Conservation (phyloP, 2,797 vertebrate genomes). For the Pampus argenteus region DNA sequence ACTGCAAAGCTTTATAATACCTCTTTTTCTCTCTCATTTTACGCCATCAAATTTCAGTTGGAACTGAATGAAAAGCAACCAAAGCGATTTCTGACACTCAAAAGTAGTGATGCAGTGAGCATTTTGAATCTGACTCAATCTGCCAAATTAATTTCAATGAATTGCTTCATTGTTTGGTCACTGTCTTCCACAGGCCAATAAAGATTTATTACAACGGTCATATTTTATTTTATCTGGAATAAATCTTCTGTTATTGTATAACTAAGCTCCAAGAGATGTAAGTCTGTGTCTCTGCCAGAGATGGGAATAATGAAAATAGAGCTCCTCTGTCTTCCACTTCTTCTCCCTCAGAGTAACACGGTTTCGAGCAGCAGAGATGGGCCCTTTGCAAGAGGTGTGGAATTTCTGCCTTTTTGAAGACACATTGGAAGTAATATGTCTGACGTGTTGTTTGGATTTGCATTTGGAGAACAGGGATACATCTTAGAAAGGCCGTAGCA, state of each 20-base stretch:
- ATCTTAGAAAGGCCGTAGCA: slow-evolving; percentile 9
- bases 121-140: no score
- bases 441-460: slow-evolving; percentile 39
- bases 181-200: no score
- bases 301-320: neutral
- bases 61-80: no score
- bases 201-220: no score
- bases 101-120: no score
- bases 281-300: neutral
- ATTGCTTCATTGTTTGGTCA: no score
- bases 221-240: no score
- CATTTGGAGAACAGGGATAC: slow-evolving; percentile 38
- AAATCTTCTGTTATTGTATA: no score
- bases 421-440: slow-evolving; percentile 18
- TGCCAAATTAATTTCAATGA: neutral
- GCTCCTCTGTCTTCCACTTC: neutral
- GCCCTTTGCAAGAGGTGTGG: slow-evolving; percentile 20
- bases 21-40: neutral
- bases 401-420: slow-evolving; percentile 25
- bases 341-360: neutral
- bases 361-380: slow-evolving; percentile 11
- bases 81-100: no score
- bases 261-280: neutral
- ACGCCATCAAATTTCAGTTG: neutral
- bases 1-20: neutral